These are phyloP conservation scores for Atrichornis clamosus DNA, from an alignment of 2,113 vertebrate species.

Conservation along the genomic window DNA sequence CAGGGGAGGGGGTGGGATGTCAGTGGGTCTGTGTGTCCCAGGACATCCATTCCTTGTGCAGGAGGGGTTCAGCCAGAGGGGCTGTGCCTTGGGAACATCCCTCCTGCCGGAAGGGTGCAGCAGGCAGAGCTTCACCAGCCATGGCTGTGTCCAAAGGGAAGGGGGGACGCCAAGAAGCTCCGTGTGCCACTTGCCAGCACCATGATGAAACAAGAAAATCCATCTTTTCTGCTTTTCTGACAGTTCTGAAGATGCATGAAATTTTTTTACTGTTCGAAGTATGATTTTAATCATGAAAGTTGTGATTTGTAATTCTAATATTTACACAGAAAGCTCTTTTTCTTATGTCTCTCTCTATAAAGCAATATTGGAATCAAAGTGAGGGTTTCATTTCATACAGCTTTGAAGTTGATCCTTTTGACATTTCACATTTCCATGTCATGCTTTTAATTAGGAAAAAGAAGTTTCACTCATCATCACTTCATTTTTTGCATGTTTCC, in stretches of 20 bases:
- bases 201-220: neutral
- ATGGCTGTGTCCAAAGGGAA: neutral
- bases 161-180: neutral
- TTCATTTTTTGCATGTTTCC: neutral
- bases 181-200: accelerated
- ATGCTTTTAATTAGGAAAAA: neutral
- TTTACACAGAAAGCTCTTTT: constrained; percentile 48
- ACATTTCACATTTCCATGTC: constrained; percentile 46
- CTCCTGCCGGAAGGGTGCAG: accelerated
- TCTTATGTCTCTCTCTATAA: neutral
- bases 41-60: accelerated
- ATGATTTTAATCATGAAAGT: constrained; percentile 39
- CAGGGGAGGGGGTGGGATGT: accelerated
- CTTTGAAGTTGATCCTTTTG: constrained; percentile 62
- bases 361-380: constrained; percentile 44
- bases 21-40: neutral
- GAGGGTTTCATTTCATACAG: constrained; percentile 19
- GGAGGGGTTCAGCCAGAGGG: accelerated
- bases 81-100: neutral
- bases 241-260: accelerated
- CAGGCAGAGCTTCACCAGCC: neutral
- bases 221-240: neutral
- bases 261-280: neutral
- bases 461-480: neutral
- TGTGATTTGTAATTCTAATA: constrained; percentile 57